A percentile compares a stretch with the other conserved stretches of the same genome.
Evolutionary conservation across 2,797 vertebrate species (phyloP).

Genomic region (Argya squamiceps): DNA sequence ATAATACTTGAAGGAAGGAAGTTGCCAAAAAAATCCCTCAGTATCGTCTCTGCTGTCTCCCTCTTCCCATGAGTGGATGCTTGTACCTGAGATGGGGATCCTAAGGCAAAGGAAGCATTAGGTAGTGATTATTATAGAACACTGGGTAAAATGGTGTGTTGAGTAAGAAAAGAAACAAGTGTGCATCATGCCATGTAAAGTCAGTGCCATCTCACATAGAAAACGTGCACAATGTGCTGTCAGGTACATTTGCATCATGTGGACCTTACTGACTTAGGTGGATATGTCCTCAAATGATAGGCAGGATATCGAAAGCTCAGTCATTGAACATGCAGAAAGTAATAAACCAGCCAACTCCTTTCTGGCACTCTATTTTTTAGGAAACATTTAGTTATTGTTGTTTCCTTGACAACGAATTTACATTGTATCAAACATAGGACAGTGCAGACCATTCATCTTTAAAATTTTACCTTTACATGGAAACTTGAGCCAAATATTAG

Average conservation of each 20-base stretch:
- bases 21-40: not conserved
- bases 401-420: not conserved
- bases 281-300: not conserved
- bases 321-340: not conserved
- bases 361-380: not conserved
- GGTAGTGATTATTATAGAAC: not conserved
- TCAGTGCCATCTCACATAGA: not conserved
- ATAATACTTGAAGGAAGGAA: slow-evolving; percentile 18
- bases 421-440: not conserved
- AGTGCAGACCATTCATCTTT: not conserved
- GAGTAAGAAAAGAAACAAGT: not conserved
- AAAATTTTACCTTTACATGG: not conserved
- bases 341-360: not conserved
- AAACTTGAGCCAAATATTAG: not conserved
- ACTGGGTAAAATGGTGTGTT: not conserved
- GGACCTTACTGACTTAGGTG: not conserved
- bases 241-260: not conserved
- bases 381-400: not conserved
- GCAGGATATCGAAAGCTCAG: not conserved
- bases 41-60: not conserved
- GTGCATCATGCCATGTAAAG: not conserved
- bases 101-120: not conserved
- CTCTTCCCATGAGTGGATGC: not conserved
- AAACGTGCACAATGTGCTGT: not conserved
- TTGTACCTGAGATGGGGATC: not conserved